These are phyloP conservation scores for Nothoprocta perdicaria DNA, from an alignment of 2,113 vertebrate species.

Conservation along the genomic window DNA sequence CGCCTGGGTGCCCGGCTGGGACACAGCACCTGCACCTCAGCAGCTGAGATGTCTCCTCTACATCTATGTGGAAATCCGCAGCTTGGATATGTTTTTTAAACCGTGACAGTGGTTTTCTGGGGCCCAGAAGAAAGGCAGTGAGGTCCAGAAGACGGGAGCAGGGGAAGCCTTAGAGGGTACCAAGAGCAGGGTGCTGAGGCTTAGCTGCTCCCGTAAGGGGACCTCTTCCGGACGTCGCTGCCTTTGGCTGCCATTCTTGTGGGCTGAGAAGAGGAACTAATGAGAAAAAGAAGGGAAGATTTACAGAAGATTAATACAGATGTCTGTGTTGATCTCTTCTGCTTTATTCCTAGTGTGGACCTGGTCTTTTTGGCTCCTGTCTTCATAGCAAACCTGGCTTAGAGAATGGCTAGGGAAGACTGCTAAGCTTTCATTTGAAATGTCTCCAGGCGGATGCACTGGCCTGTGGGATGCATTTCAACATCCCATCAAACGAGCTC, in stretches of 20 bases:
- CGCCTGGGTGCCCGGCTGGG: neutral
- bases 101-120: neutral
- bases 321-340: rapidly evolving
- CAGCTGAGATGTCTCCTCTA: neutral
- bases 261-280: neutral
- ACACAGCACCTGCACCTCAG: rapidly evolving
- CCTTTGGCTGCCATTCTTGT: neutral
- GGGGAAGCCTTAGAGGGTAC: too few species aligned
- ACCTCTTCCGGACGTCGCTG: neutral
- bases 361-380: neutral
- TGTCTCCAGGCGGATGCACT: neutral
- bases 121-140: neutral
- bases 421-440: neutral
- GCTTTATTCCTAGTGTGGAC: rapidly evolving
- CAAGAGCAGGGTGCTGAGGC: neutral
- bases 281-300: neutral
- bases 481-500: neutral
- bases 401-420: rapidly evolving
- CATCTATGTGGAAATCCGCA: neutral
- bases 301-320: neutral
- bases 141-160: too few species aligned
- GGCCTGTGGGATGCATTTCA: neutral
- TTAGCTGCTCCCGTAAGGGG: too few species aligned
- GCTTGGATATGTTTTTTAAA: neutral
- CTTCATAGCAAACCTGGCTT: neutral